Conservation (phyloP, 2,888 invertebrate genomes). For the Blera fallax region DNA sequence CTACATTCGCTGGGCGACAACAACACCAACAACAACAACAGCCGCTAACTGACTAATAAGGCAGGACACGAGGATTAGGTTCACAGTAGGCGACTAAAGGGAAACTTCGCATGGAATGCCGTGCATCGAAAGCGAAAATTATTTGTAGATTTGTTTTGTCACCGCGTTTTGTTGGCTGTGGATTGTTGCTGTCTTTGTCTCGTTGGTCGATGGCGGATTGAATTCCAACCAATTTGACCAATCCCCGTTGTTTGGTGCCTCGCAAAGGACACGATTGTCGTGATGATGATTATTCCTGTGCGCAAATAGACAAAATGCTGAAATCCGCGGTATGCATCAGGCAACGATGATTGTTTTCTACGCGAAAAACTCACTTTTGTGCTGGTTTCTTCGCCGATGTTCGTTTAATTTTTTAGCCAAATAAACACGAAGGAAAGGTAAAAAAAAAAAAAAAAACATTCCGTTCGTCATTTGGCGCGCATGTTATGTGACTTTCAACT, state of each 20-base stretch:
- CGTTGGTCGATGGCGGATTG: conserved; percentile 49
- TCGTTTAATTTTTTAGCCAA: conserved; percentile 60
- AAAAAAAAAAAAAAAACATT: background rate
- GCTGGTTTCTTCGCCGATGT: conserved; percentile 48
- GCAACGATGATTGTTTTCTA: conserved; percentile 61
- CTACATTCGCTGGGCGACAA: conserved; percentile 52
- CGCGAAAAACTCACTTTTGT: conserved; percentile 54
- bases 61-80: conserved; percentile 69
- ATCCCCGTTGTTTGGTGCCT: conserved; percentile 54
- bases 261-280: conserved; percentile 71
- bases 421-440: conserved; percentile 41
- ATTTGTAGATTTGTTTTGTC: conserved; percentile 73
- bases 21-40: conserved; percentile 52
- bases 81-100: conserved; percentile 61
- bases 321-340: conserved; percentile 65
- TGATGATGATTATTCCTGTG: conserved; percentile 70
- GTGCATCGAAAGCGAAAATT: conserved; percentile 70
- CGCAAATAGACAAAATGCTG: conserved; percentile 68
- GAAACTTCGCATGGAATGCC: conserved; percentile 49
- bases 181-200: conserved; percentile 2
- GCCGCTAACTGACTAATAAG: conserved; percentile 68
- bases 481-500: conserved; percentile 39
- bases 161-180: conserved; percentile 53
- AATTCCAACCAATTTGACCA: conserved; percentile 72
- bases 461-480: conserved; percentile 54